A percentile compares a stretch with the other conserved stretches of the same genome.
Evolutionary conservation across 1,140 invertebrate genomes (phyloP).

Genomic region (Drosophila dunni): DNA sequence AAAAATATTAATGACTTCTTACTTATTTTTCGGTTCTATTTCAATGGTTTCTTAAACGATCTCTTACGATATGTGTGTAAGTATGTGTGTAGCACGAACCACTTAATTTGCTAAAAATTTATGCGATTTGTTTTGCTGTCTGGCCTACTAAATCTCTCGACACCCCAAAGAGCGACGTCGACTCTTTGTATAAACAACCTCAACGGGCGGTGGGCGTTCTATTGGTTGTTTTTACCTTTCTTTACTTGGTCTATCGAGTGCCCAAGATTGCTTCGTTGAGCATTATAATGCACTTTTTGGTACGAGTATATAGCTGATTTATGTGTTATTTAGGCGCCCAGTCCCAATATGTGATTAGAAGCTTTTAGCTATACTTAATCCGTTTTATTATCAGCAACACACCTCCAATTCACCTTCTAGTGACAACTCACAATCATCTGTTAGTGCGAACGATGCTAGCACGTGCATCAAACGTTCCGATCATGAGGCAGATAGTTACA

Average conservation of each 20-base stretch:
- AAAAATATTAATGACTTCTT: constrained; percentile 44
- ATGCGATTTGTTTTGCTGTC: constrained; percentile 29
- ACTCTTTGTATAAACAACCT: constrained; percentile 28
- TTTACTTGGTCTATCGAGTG: background rate
- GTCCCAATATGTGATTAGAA: background rate
- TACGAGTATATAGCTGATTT: no score
- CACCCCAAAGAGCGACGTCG: constrained; percentile 24
- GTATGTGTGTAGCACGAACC: background rate
- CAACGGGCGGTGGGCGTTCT: constrained; percentile 32
- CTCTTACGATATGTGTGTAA: background rate
- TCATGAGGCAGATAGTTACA: constrained; percentile 46
- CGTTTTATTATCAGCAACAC: constrained; percentile 3
- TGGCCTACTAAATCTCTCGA: constrained; percentile 27
- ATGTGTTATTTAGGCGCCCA: no score
- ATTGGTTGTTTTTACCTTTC: constrained; percentile 20
- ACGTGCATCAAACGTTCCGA: constrained; percentile 54
- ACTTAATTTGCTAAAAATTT: constrained; percentile 44
- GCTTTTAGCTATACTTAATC: background rate
- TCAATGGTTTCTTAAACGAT: constrained; percentile 24
- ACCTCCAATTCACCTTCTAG: background rate
- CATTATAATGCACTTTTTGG: no score
- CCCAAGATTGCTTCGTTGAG: no score
- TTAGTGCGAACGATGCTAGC: constrained; percentile 37
- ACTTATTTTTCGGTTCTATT: constrained; percentile 3
- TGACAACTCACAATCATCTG: background rate